Evolutionary conservation across 1,140 invertebrate genomes (phyloP).

Genomic region (Scylla paramamosain): DNA sequence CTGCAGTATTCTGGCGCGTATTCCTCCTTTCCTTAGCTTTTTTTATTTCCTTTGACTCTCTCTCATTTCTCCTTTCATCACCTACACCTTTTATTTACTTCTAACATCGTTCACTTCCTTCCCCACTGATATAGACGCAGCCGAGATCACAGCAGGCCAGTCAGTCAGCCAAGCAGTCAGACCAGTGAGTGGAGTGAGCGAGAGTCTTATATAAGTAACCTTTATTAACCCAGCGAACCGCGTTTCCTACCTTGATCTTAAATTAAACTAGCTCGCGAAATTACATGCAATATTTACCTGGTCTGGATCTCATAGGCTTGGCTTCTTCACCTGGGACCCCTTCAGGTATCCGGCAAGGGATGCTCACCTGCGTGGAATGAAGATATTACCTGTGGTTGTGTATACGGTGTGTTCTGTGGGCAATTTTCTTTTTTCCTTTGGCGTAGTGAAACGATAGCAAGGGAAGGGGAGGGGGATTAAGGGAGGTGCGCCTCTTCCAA

Average conservation of each 20-base stretch:
- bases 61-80: too few species aligned
- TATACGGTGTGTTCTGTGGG: background rate
- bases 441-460: background rate
- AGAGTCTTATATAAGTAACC: background rate
- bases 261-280: background rate
- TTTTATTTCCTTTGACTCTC: too few species aligned
- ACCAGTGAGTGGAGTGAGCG: background rate
- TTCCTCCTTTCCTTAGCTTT: too few species aligned
- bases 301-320: background rate
- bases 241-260: background rate
- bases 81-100: background rate
- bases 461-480: background rate
- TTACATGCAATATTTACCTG: background rate
- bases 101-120: background rate
- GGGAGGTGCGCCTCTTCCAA: background rate
- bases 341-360: background rate
- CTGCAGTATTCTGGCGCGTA: too few species aligned
- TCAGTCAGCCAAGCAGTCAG: background rate
- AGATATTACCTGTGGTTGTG: background rate
- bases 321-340: background rate
- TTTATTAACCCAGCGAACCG: background rate
- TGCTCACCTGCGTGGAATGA: too few species aligned
- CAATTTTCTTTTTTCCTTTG: too few species aligned
- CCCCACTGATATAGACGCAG: background rate
- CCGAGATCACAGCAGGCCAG: background rate